These are phyloP conservation scores for Xiphophorus couchianus DNA, from an alignment of 2,113 vertebrate genomes.

Conservation along the genomic window DNA sequence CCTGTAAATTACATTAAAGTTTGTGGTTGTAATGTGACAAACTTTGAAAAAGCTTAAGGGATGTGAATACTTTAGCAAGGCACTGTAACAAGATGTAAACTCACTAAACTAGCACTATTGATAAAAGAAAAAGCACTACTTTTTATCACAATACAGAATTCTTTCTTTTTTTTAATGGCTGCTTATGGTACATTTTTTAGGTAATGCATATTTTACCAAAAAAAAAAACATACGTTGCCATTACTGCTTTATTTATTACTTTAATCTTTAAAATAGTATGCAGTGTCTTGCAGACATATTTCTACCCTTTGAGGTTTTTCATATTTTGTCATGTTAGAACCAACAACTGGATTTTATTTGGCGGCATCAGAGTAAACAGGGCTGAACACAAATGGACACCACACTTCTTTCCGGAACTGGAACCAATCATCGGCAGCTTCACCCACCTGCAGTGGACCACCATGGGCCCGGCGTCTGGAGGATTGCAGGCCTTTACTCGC, in stretches of 20 bases:
- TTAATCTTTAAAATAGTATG: background rate
- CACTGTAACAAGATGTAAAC: background rate
- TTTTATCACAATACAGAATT: background rate
- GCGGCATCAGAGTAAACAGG: too few species aligned
- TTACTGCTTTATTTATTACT: background rate
- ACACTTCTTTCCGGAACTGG: too few species aligned
- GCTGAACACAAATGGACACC: too few species aligned
- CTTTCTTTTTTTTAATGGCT: background rate
- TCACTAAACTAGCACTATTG: too few species aligned
- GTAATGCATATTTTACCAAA: too few species aligned
- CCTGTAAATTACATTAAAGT: background rate
- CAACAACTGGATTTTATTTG: too few species aligned
- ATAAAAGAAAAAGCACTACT: too few species aligned
- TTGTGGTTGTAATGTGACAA: background rate
- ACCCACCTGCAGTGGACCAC: slow-evolving; percentile 96
- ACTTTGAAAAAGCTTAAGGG: too few species aligned
- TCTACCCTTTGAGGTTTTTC: background rate
- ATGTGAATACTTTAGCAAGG: background rate
- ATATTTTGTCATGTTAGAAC: background rate
- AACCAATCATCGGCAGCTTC: background rate
- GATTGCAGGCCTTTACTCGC: slow-evolving; percentile 93
- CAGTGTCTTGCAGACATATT: background rate
- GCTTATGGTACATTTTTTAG: background rate
- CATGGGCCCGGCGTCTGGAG: slow-evolving; percentile 91
- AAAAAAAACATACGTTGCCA: background rate